Conservation (phyloP, 2,113 vertebrate genomes). For the Carassius gibelio region DNA sequence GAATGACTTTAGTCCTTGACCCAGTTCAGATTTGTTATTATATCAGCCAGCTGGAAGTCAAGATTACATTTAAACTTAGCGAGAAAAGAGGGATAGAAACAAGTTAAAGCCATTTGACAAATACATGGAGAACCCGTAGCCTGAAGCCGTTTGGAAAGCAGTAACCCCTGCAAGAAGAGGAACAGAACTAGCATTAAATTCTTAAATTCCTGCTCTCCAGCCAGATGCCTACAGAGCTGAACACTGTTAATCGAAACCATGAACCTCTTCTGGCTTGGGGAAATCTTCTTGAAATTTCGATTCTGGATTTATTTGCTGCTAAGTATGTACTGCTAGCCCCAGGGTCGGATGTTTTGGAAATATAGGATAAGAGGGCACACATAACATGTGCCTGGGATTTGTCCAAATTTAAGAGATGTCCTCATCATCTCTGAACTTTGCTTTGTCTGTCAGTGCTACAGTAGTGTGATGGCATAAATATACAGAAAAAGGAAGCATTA, state of each 20-base stretch:
- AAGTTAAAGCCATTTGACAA: slow-evolving; percentile 70
- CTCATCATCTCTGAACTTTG: slow-evolving; percentile 9
- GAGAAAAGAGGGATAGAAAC: slow-evolving; percentile 57
- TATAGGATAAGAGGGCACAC: slow-evolving; percentile 61
- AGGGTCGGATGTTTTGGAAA: slow-evolving; percentile 66
- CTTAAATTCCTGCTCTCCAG: slow-evolving; percentile 80
- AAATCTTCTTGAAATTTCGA: slow-evolving; percentile 69
- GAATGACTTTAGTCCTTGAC: slow-evolving; percentile 79
- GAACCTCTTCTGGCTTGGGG: slow-evolving; percentile 76
- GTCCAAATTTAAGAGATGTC: slow-evolving; percentile 23
- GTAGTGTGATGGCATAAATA: background rate
- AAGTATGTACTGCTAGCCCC: slow-evolving; percentile 62
- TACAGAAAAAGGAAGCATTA: background rate
- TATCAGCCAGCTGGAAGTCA: slow-evolving; percentile 69
- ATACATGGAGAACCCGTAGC: slow-evolving; percentile 75
- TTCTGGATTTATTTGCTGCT: slow-evolving; percentile 72
- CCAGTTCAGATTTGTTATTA: slow-evolving; percentile 79
- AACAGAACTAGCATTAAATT: slow-evolving; percentile 80
- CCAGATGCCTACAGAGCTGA: slow-evolving; percentile 87
- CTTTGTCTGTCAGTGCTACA: background rate
- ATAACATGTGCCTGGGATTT: slow-evolving; percentile 12
- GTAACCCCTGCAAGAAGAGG: slow-evolving; percentile 87
- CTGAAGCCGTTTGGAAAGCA: slow-evolving; percentile 79
- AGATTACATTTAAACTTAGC: slow-evolving; percentile 77
- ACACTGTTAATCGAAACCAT: slow-evolving; percentile 85